phyloP scores from a whole-genome alignment of 2,113 vertebrate species.

The Vanacampus margaritifer region DNA sequence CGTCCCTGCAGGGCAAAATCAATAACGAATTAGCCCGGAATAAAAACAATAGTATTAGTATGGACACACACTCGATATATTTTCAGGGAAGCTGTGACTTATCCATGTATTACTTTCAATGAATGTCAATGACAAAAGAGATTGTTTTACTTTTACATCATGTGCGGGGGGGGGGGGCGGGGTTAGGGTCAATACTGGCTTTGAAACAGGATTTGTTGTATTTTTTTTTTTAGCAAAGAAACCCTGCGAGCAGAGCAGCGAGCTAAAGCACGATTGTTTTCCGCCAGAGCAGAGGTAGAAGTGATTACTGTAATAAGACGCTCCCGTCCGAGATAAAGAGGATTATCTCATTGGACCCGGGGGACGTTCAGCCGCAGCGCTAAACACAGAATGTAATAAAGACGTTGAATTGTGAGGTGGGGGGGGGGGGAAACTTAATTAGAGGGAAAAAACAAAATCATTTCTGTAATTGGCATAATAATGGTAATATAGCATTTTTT shows the following conservation, averaged over 20 bases:
- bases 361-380: slow-evolving; percentile 12
- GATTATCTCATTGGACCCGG: slow-evolving; percentile 12
- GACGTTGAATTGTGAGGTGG: background rate
- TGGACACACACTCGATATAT: background rate
- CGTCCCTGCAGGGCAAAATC: background rate
- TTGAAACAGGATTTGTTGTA: background rate
- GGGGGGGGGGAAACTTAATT: no score
- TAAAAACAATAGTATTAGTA: slow-evolving; percentile 4
- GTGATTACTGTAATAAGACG: slow-evolving; percentile 20
- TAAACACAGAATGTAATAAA: slow-evolving; percentile 6
- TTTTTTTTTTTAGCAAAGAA: background rate
- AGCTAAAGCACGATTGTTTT: slow-evolving; percentile 10
- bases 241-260: background rate
- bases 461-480: no score
- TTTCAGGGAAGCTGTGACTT: background rate
- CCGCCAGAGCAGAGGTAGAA: slow-evolving; percentile 20
- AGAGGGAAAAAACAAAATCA: no score
- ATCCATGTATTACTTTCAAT: background rate
- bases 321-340: slow-evolving; percentile 6
- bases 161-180: background rate
- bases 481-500: no score
- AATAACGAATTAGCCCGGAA: slow-evolving; percentile 1
- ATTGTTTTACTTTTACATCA: background rate
- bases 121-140: background rate
- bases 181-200: background rate